A percentile compares a stretch with the other conserved stretches of the same genome.
Evolutionary conservation across 2,888 invertebrate genomes (phyloP).

Genomic region (Tinea trinotella): DNA sequence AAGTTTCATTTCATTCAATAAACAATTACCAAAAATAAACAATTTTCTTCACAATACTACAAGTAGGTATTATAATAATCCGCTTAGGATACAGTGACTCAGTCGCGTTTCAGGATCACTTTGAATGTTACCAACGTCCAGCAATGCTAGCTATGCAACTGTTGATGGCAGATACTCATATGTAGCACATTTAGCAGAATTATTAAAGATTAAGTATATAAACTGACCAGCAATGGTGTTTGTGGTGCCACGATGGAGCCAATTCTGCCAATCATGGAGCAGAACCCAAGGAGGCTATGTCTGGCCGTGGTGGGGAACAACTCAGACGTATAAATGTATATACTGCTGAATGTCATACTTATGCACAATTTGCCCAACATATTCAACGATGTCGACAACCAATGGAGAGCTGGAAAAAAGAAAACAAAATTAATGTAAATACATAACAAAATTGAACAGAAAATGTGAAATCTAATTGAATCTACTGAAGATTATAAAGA

Average conservation of each 20-base stretch:
- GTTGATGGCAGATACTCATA: too few relatives aligned
- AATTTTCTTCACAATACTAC: neutral
- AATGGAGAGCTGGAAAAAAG: slow-evolving; percentile 21
- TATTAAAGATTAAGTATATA: too few relatives aligned
- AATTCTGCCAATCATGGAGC: slow-evolving; percentile 77
- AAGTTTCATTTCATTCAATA: neutral
- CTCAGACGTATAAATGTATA: slow-evolving; percentile 75
- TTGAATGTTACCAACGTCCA: too few relatives aligned
- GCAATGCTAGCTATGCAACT: too few relatives aligned
- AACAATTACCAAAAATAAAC: neutral
- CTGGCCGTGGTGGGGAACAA: slow-evolving; percentile 77
- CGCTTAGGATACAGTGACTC: too few relatives aligned
- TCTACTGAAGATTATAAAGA: too few relatives aligned
- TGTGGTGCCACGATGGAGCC: slow-evolving; percentile 78
- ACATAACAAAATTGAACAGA: too few relatives aligned
- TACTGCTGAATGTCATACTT: slow-evolving; percentile 61
- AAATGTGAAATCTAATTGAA: too few relatives aligned
- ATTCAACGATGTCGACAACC: slow-evolving; percentile 46
- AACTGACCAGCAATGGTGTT: slow-evolving; percentile 74
- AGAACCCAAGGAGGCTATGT: slow-evolving; percentile 74
- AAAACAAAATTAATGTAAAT: too few relatives aligned
- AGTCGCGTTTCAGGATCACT: too few relatives aligned
- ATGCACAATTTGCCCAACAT: slow-evolving; percentile 62
- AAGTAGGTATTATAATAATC: too few relatives aligned
- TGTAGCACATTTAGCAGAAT: too few relatives aligned